Evolutionary conservation across 2,888 invertebrate genomes (phyloP).

Genomic region (Steinernema carpocapsae): DNA sequence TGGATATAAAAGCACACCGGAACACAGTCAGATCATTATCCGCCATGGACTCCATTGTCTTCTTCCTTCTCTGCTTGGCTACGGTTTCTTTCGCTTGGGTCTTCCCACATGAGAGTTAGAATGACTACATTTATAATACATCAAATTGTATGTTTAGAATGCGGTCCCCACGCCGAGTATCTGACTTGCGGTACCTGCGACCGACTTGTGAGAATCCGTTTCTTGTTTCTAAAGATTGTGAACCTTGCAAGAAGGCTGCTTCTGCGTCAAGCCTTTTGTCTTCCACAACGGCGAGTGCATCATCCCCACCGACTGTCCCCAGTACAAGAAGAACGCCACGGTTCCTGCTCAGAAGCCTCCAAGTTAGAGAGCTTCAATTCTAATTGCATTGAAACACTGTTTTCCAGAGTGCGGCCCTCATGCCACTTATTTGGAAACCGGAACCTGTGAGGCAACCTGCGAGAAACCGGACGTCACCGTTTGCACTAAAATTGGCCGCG

Average conservation of each 20-base stretch:
- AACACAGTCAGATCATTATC: too few relatives aligned
- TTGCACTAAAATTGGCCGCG: neutral
- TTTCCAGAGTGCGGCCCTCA: neutral
- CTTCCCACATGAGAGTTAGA: too few relatives aligned
- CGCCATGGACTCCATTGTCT: too few relatives aligned
- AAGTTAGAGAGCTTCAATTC: neutral
- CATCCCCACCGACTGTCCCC: neutral
- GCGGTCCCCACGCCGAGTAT: neutral
- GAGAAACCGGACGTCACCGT: neutral
- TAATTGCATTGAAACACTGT: too few relatives aligned
- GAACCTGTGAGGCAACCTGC: neutral
- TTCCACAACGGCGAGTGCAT: neutral
- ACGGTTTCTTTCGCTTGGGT: too few relatives aligned
- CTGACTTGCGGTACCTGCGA: neutral
- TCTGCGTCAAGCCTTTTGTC: neutral
- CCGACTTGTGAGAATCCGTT: neutral
- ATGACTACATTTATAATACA: too few relatives aligned
- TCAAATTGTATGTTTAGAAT: too few relatives aligned
- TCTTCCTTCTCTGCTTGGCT: too few relatives aligned
- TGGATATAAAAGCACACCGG: too few relatives aligned
- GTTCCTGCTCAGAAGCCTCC: too few relatives aligned
- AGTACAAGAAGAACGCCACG: neutral
- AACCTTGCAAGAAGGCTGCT: neutral
- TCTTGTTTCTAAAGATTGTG: too few relatives aligned
- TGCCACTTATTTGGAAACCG: neutral